Conservation (phyloP, 64 coral and sea anemone species). For the Pocillopora verrucosa region DNA sequence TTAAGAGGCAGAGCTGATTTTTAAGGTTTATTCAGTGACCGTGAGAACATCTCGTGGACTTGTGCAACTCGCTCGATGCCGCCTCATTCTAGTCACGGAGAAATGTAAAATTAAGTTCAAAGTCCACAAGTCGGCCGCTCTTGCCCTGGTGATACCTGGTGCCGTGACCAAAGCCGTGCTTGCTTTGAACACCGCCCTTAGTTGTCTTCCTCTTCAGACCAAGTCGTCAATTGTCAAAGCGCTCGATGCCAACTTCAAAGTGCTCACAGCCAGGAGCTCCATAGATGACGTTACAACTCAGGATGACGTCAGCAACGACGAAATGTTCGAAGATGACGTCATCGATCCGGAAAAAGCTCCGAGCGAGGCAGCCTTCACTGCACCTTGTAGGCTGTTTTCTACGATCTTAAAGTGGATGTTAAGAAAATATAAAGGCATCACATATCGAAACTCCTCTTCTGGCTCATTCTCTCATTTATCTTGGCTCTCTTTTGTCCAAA, state of each 20-base stretch:
- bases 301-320: background rate
- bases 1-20: background rate
- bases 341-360: background rate
- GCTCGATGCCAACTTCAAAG: background rate
- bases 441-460: too few relatives aligned
- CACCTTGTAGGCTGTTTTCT: background rate
- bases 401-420: slow-evolving; percentile 3
- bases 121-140: background rate
- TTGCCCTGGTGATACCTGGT: background rate
- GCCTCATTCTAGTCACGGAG: background rate
- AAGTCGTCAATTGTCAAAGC: background rate
- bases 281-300: background rate
- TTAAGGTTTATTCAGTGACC: background rate
- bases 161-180: background rate
- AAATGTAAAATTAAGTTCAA: slow-evolving; percentile 24
- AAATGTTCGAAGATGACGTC: background rate
- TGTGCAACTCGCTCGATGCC: slow-evolving; percentile 13
- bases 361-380: background rate
- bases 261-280: background rate
- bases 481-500: too few relatives aligned
- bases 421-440: background rate
- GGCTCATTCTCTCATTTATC: too few relatives aligned
- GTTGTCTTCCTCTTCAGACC: background rate
- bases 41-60: background rate
- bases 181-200: background rate